These are phyloP conservation scores for Leptoteleia sp. DNA, from an alignment of 1,140 invertebrate species.

Conservation along the genomic window DNA sequence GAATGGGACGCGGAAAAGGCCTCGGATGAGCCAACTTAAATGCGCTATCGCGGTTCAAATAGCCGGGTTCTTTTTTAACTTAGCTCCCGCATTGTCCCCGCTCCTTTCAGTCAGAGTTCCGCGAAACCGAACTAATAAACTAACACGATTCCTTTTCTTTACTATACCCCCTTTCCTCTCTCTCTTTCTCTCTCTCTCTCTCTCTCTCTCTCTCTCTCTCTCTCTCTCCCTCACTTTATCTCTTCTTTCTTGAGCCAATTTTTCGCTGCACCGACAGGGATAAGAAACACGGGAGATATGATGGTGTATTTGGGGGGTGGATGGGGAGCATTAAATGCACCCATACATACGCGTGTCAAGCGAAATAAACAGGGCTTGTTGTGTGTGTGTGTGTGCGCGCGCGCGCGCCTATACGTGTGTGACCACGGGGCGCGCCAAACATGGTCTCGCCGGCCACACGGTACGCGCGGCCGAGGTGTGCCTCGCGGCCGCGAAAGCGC, in stretches of 20 bases:
- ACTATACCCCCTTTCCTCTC: too few species aligned
- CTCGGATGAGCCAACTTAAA: too few species aligned
- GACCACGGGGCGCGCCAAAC: slow-evolving; percentile 3
- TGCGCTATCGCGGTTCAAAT: slow-evolving; percentile 33
- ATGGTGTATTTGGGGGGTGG: too few species aligned
- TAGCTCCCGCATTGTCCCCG: background rate
- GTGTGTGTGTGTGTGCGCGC: background rate
- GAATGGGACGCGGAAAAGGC: too few species aligned
- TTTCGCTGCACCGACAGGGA: slow-evolving; percentile 10
- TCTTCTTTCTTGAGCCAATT: slow-evolving; percentile 27
- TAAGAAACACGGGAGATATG: slow-evolving; percentile 16
- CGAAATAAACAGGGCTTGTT: slow-evolving; percentile 20
- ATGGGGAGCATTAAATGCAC: slow-evolving; percentile 39
- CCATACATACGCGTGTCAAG: slow-evolving; percentile 25
- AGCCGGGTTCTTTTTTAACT: slow-evolving; percentile 16
- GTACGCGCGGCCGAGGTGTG: too few species aligned
- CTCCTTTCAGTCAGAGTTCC: slow-evolving; percentile 19
- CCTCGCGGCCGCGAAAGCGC: too few species aligned
- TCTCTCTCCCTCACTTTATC: too few species aligned
- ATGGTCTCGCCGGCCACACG: too few species aligned
- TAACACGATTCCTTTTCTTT: too few species aligned
- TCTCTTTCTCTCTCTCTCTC: too few species aligned
- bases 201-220: too few species aligned
- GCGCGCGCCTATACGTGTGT: slow-evolving; percentile 1
- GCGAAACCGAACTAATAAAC: slow-evolving; percentile 44